These are phyloP conservation scores for Gambusia holbrooki DNA, from an alignment of 2,113 vertebrate species.

Conservation along the genomic window DNA sequence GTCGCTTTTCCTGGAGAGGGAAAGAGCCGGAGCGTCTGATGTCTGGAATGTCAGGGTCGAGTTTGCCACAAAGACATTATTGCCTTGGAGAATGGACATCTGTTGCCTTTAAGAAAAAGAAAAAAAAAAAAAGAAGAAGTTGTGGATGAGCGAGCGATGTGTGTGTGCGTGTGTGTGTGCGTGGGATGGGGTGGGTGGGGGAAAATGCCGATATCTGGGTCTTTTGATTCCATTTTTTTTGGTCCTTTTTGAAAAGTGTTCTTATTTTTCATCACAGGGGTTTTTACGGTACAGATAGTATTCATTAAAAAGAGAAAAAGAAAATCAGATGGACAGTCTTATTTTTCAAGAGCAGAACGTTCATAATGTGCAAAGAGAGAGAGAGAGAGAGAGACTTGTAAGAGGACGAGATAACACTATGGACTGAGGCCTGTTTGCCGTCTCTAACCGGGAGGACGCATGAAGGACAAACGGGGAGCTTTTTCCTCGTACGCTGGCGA, in stretches of 20 bases:
- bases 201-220: slow-evolving; percentile 59
- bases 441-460: slow-evolving; percentile 29
- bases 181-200: not conserved
- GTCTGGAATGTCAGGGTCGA: slow-evolving; percentile 77
- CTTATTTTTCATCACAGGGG: slow-evolving; percentile 80
- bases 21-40: slow-evolving; percentile 54
- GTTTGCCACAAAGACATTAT: slow-evolving; percentile 84
- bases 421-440: slow-evolving; percentile 38
- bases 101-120: slow-evolving; percentile 75
- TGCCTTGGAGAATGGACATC: slow-evolving; percentile 81
- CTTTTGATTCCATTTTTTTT: slow-evolving; percentile 72
- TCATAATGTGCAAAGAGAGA: slow-evolving; percentile 60
- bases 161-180: slow-evolving; percentile 39
- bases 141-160: slow-evolving; percentile 47
- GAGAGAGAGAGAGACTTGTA: slow-evolving; percentile 53
- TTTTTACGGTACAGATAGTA: slow-evolving; percentile 80
- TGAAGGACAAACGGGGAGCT: slow-evolving; percentile 15
- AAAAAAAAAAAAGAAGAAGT: slow-evolving; percentile 23
- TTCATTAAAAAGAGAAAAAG: slow-evolving; percentile 44
- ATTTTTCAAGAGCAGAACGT: slow-evolving; percentile 77
- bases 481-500: not conserved
- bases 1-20: slow-evolving; percentile 70
- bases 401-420: slow-evolving; percentile 38
- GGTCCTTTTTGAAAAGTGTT: slow-evolving; percentile 81
- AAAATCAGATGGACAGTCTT: slow-evolving; percentile 70